Conservation (phyloP, 2,797 vertebrate species). For the Morelia viridis region DNA sequence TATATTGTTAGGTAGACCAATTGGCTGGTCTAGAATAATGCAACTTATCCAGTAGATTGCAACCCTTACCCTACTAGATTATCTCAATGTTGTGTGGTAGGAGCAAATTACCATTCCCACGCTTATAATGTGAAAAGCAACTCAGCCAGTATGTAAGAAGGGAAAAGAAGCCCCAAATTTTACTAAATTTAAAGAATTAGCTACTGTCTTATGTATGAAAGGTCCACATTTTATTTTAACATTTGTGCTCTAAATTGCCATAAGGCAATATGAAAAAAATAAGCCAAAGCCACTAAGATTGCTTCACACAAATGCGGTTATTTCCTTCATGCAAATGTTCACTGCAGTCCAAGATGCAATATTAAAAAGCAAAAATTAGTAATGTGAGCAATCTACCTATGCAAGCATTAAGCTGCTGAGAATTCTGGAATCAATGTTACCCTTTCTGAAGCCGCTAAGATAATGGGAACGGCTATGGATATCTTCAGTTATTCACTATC, state of each 20-base stretch:
- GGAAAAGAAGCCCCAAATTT: neutral
- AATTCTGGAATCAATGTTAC: neutral
- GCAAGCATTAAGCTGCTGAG: neutral
- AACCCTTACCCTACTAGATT: neutral
- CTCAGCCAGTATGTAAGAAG: too few species aligned
- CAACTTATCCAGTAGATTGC: neutral
- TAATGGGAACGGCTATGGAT: neutral
- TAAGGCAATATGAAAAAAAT: neutral
- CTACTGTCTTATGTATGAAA: neutral
- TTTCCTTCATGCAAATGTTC: neutral
- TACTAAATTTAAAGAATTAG: neutral
- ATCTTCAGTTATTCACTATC: neutral
- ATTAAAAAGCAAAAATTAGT: neutral
- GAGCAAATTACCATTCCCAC: too few species aligned
- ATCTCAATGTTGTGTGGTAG: neutral
- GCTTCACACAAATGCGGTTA: neutral
- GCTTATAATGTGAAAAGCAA: too few species aligned
- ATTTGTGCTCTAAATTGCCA: conserved; percentile 5
- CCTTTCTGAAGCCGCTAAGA: neutral
- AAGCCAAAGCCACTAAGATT: neutral
- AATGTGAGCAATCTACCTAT: neutral
- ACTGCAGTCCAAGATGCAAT: neutral
- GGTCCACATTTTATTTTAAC: conserved; percentile 14
- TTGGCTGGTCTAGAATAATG: neutral
- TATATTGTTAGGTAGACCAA: neutral